A percentile compares a stretch with the other conserved stretches of the same genome.
These are phyloP conservation scores for Bombylius major DNA, from an alignment of 2,888 invertebrate genomes.

Conservation along the genomic window DNA sequence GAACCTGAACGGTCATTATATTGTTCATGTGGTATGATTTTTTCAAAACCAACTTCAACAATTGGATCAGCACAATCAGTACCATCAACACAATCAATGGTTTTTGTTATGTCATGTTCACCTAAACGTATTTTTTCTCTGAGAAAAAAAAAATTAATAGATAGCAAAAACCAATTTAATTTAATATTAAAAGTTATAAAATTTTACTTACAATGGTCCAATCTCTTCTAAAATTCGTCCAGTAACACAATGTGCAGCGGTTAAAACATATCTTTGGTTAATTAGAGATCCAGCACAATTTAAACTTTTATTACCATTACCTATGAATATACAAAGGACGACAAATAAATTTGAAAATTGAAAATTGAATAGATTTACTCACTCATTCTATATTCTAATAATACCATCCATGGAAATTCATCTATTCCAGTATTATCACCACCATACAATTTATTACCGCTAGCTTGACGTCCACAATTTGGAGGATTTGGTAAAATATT, in stretches of 20 bases:
- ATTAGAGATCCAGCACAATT: conserved; percentile 65
- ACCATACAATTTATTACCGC: conserved; percentile 45
- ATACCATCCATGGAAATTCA: conserved; percentile 57
- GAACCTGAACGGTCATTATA: conserved; percentile 45
- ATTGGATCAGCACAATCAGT: conserved; percentile 39
- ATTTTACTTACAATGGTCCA: conserved; percentile 41
- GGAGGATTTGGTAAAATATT: conserved; percentile 25
- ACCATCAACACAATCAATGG: conserved; percentile 29
- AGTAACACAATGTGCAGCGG: conserved; percentile 49
- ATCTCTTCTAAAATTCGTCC: conserved; percentile 39
- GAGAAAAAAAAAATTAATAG: conserved; percentile 7
- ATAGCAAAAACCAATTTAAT: background rate
- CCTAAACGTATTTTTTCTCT: conserved; percentile 28
- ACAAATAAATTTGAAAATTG: too few species aligned
- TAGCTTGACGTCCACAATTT: conserved; percentile 25
- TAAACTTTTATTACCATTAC: conserved; percentile 17
- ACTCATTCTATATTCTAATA: conserved; percentile 55
- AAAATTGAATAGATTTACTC: conserved; percentile 20
- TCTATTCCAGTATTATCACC: conserved; percentile 47
- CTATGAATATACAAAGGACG: conserved; percentile 12
- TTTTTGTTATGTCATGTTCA: conserved; percentile 27
- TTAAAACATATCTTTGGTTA: conserved; percentile 44
- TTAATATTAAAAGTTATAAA: background rate
- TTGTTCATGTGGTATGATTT: conserved; percentile 49
- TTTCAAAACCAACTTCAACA: conserved; percentile 48